These are phyloP conservation scores for Tachysurus fulvidraco DNA, from an alignment of 2,113 vertebrate genomes.

Conservation along the genomic window DNA sequence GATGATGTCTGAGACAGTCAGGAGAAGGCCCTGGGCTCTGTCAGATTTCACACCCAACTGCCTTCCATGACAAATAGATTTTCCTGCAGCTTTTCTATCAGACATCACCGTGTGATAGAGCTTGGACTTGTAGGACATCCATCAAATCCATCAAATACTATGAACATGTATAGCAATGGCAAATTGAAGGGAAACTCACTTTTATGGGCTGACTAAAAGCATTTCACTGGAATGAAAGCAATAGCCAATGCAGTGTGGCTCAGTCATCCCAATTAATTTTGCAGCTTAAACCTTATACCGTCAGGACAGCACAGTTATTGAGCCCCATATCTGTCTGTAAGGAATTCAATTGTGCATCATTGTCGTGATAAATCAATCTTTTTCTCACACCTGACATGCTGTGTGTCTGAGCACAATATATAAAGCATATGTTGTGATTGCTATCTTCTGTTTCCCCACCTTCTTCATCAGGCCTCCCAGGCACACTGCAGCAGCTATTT, in stretches of 20 bases:
- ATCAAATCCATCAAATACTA: slow-evolving; percentile 32
- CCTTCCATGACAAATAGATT: slow-evolving; percentile 38
- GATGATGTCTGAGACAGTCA: slow-evolving; percentile 44
- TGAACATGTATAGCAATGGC: not conserved
- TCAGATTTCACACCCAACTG: slow-evolving; percentile 38
- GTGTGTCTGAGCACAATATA: slow-evolving; percentile 44
- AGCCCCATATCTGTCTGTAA: slow-evolving; percentile 11
- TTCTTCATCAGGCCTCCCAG: slow-evolving; percentile 45
- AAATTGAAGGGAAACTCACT: not conserved
- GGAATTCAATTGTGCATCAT: slow-evolving; percentile 10
- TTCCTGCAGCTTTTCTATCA: slow-evolving; percentile 34
- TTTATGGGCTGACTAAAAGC: not conserved
- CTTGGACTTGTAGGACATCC: slow-evolving; percentile 19
- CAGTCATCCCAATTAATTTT: not conserved
- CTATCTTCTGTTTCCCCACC: slow-evolving; percentile 36
- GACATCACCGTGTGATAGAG: slow-evolving; percentile 24
- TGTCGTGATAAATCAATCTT: slow-evolving; percentile 6
- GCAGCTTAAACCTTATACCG: not conserved
- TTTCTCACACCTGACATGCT: slow-evolving; percentile 39
- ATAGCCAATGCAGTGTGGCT: not conserved
- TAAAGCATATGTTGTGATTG: slow-evolving; percentile 47
- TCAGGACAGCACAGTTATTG: not conserved
- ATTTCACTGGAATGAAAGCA: slow-evolving; percentile 1
- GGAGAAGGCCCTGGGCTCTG: not conserved
- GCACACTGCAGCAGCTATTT: slow-evolving; percentile 48